Conservation (phyloP, 2,113 vertebrate genomes). For the Mesitornis unicolor region DNA sequence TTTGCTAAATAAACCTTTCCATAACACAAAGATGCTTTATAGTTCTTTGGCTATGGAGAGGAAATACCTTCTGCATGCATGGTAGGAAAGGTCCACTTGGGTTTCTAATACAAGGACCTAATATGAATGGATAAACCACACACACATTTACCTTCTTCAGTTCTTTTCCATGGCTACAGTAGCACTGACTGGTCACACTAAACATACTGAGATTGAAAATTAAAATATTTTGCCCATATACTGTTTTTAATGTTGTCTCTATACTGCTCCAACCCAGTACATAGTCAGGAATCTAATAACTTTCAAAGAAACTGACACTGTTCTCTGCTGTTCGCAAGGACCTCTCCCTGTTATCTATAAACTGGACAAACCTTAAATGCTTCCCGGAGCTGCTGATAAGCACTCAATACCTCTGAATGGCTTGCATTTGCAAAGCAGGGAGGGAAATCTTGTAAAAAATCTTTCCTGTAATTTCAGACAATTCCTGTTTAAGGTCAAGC, state of each 20-base stretch:
- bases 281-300: background rate
- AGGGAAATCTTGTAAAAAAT: constrained; percentile 52
- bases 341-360: background rate
- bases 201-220: background rate
- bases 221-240: background rate
- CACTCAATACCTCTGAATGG: constrained; percentile 36
- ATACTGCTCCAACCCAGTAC: background rate
- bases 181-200: background rate
- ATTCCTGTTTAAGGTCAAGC: constrained; percentile 65
- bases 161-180: background rate
- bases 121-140: background rate
- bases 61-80: background rate
- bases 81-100: background rate
- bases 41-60: background rate
- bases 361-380: constrained; percentile 1
- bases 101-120: background rate
- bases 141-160: background rate
- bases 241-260: background rate
- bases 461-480: constrained; percentile 62
- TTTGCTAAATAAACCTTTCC: background rate
- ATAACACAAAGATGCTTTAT: background rate
- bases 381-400: constrained; percentile 32
- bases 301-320: background rate
- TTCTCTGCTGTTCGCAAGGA: background rate
- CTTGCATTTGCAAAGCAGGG: constrained; percentile 12